Evolutionary conservation across 2,113 vertebrate species (phyloP).

Genomic region (Excalfactoria chinensis): DNA sequence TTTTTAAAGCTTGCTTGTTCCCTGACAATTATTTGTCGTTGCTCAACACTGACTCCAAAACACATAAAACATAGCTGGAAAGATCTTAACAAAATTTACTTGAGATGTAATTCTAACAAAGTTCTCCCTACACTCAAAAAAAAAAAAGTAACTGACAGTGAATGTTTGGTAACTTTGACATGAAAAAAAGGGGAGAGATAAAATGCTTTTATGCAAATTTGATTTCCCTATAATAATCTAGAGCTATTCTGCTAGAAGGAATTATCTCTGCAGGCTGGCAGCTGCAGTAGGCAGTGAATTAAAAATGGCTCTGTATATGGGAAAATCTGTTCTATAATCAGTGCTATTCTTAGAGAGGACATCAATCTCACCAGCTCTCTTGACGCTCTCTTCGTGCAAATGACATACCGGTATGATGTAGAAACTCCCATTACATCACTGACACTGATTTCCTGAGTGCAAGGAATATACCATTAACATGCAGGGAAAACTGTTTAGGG

Average conservation of each 20-base stretch:
- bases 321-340: constrained; percentile 86
- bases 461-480: neutral
- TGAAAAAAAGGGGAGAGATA: constrained; percentile 66
- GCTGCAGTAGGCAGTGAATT: constrained; percentile 87
- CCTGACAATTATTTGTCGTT: neutral
- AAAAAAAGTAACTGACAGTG: constrained; percentile 68
- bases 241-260: constrained; percentile 85
- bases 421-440: constrained; percentile 81
- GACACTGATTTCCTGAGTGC: constrained; percentile 42
- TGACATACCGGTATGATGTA: constrained; percentile 79
- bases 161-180: constrained; percentile 80
- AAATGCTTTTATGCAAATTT: constrained; percentile 86
- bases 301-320: constrained; percentile 88
- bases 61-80: neutral
- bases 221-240: constrained; percentile 88
- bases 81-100: constrained; percentile 34
- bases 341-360: constrained; percentile 84
- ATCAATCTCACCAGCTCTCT: constrained; percentile 80
- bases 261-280: constrained; percentile 85
- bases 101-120: constrained; percentile 41
- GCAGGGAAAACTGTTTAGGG: neutral
- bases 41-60: constrained; percentile 3
- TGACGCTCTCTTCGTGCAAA: constrained; percentile 71
- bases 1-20: neutral
- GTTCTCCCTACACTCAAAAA: constrained; percentile 40